Base-by-base conservation (phyloP, 1,140 invertebrate genomes). In the Camponotus vicinus region DNA sequence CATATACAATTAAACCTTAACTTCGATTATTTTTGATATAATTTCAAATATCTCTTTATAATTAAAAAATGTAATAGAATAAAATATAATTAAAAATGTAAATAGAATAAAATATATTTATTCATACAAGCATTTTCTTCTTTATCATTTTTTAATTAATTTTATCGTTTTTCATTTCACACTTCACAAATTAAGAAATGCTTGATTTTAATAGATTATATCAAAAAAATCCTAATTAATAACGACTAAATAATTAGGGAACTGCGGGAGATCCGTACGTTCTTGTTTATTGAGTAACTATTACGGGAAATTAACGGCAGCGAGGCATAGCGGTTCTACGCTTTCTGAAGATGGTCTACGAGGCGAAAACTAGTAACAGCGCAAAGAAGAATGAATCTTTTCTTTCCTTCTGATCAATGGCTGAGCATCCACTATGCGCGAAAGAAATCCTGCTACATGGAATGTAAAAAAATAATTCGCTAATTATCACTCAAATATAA, bases 311-410 rank as follows among this genome's bases (percentile, higher is more conserved):
- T 90, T 75, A 75, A 82, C 73, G 52, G 88, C 89, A 90, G 67
- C 89, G 88, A 91, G 67, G 89, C 89, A 80, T 86, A 40, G 71
- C 49, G 69, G 79, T 78, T 87, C 89, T 86, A 91, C 90, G 91
- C 90, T 89, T 92, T 92, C 86, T 91, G 85, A 91, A 90, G 86
- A 82, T 15, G 69, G 34, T 79, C 77, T 78, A 87, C 89, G 85
- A 90, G 89, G 89, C 86, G 89, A 90, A 85, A 90, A 90, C 84
- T 79, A 63, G 61, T 32, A 63, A 13, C 63, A 40, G 42, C 40
- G 59, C 21, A 40, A 45, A 27, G 63, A 87, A 83, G 88, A 84
- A 89, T 85, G 85, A 59, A 71, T 37, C 84, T 66, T 49, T 59
- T 67, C 70, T 82, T 77, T 89, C 87, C 27, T 89, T 78, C 79